Base-by-base conservation (phyloP, 1,140 invertebrate genomes). In the Sweltsa coloradensis region DNA sequence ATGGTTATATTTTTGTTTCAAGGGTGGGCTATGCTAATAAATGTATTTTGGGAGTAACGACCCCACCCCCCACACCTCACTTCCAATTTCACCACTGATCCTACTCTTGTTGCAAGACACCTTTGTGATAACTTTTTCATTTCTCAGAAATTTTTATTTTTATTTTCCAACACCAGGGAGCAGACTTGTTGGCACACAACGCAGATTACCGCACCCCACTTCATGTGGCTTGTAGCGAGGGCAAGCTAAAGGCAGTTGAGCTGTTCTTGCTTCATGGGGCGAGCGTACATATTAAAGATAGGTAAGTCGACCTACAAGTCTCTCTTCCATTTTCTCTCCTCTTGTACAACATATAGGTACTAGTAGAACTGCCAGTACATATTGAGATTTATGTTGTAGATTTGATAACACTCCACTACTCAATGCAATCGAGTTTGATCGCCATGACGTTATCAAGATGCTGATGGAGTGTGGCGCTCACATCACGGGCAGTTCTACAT, bases 241-340 rank as follows among this genome's bases (percentile, higher is more conserved):
- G 86, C 0, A 75, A 85, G 51, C 37, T 75, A 0, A 54, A 72
- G 1, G 68, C 86, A 0, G 82, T 92, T 0, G 73, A 80, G 50
- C 81, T 78, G 65, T 66, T 95, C 6, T 63, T 95, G 16, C 70
- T 75, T 34, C 77, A 87, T 54, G 91, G 91, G 1, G 87, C 85
- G 0, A 85, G 78, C 42, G 85, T 94, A n/a, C 89, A 93, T 54
- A 66, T 76, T 26, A 78, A 78, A 57, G 85, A 87, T 55, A 69
- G 69, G 61, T 70, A 63, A 55, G 49, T 7, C 52, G 13, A 7
- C 7, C 36, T 9, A 9, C 6, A 39, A 6, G 5, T 9, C 6
- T 9, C 36, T 5, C 6, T 7, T n/a, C 19, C 6, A 39, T 39
- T 39, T 39, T 14, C 19, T 36, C 19, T 5, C 19, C 19, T 5